phyloP scores from a whole-genome alignment of 2,113 vertebrate species.

The Tupaia chinensis region DNA sequence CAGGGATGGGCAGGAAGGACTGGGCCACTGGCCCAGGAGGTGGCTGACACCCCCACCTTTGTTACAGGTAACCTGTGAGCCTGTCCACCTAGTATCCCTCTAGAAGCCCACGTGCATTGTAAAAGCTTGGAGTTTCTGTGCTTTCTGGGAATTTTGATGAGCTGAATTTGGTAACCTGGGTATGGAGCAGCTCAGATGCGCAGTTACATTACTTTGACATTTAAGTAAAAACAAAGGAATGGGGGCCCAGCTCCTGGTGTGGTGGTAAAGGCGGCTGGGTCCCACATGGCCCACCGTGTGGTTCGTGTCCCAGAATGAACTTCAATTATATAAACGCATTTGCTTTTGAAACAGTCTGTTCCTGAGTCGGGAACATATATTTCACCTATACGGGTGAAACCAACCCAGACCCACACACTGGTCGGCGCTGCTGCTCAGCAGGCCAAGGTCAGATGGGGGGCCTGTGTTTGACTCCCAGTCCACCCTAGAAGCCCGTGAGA shows the following conservation, averaged over 20 bases:
- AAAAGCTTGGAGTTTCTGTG: neutral
- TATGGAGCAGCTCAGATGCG: neutral
- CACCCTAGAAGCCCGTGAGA: too few relatives aligned
- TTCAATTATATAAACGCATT: neutral
- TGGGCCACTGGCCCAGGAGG: neutral
- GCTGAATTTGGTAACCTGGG: neutral
- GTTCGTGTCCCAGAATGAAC: neutral
- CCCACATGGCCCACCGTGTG: too few relatives aligned
- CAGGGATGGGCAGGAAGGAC: neutral
- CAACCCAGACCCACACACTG: too few relatives aligned
- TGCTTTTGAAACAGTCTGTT: slow-evolving; percentile 9
- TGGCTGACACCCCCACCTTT: neutral
- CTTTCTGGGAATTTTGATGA: neutral
- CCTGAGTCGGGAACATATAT: too few relatives aligned
- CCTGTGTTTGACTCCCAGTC: too few relatives aligned
- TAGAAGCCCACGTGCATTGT: neutral
- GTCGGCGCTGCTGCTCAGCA: too few relatives aligned
- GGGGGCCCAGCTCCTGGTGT: too few relatives aligned
- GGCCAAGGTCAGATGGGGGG: too few relatives aligned
- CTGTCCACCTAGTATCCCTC: neutral
- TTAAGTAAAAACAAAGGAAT: neutral
- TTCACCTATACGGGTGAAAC: too few relatives aligned
- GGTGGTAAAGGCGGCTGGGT: too few relatives aligned
- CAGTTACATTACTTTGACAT: neutral
- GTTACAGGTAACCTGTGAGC: neutral